These are phyloP conservation scores for Emydocephalus ijimae DNA, from an alignment of 2,113 vertebrate genomes.

Conservation along the genomic window DNA sequence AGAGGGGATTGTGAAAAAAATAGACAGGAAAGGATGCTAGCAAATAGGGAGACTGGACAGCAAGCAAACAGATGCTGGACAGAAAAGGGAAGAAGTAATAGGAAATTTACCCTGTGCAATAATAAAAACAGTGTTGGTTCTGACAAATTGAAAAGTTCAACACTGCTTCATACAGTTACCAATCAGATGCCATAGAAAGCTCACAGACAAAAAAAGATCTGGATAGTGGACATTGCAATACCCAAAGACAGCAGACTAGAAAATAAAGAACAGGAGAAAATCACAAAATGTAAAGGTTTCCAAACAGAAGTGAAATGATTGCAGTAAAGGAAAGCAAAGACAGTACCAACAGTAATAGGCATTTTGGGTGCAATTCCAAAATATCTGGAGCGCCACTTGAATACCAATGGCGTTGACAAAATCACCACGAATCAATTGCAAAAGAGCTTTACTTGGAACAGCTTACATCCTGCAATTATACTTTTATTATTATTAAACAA, in stretches of 20 bases:
- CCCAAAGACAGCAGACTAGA: not conserved
- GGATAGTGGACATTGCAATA: not conserved
- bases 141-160: not conserved
- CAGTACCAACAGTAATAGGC: not conserved
- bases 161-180: not conserved
- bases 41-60: not conserved
- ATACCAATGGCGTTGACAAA: not conserved
- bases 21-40: not conserved
- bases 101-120: not conserved
- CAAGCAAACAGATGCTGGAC: not conserved
- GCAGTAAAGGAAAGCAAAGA: not conserved
- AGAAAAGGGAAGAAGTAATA: not conserved
- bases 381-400: not conserved
- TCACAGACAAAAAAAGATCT: not conserved
- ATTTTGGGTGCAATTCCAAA: not conserved
- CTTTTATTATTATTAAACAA: not conserved
- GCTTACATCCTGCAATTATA: not conserved
- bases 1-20: not conserved
- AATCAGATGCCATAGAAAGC: not conserved
- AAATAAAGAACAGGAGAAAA: not conserved
- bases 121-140: not conserved
- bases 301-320: not conserved
- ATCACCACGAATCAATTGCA: not conserved
- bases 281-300: not conserved
- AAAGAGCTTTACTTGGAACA: not conserved